Percentiles rank a stretch among this genome's conserved stretches.
Conservation (phyloP, 2,888 invertebrate genomes). For the Amblyjoppa proteus region DNA sequence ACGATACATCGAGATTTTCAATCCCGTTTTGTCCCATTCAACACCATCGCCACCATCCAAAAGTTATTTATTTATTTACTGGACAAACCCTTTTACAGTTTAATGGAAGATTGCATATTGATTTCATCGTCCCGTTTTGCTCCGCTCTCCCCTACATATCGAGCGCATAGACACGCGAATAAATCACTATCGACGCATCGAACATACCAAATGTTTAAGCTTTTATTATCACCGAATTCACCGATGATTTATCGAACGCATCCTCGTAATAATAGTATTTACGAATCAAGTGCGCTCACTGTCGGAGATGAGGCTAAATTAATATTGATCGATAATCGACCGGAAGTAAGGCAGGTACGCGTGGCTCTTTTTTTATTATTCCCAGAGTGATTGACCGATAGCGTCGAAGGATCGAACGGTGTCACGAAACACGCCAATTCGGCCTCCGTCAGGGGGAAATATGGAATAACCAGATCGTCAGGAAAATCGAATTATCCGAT, state of each 20-base stretch:
- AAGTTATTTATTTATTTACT: too few relatives aligned
- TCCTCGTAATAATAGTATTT: not conserved
- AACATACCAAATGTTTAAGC: not conserved
- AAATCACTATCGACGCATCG: not conserved
- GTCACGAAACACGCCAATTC: not conserved
- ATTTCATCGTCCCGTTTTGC: too few relatives aligned
- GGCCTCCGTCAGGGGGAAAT: constrained; percentile 40
- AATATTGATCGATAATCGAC: not conserved
- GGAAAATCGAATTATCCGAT: constrained; percentile 60
- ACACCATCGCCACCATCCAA: too few relatives aligned
- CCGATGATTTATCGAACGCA: not conserved
- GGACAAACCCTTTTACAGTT: too few relatives aligned
- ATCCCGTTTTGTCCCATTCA: too few relatives aligned
- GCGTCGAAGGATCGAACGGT: constrained; percentile 14
- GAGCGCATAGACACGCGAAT: too few relatives aligned
- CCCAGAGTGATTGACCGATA: not conserved
- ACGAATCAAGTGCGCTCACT: not conserved
- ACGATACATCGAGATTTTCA: too few relatives aligned
- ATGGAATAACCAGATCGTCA: constrained; percentile 58
- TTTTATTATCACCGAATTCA: constrained; percentile 2
- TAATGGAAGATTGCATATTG: too few relatives aligned
- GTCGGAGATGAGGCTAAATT: not conserved
- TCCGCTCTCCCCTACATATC: too few relatives aligned
- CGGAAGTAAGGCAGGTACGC: not conserved
- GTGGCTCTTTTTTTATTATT: not conserved